Evolutionary conservation across 2,888 invertebrate genomes (phyloP), one percentile per base, ranked within the genome.

Genomic region (Hermaeophaga mercurialis): DNA sequence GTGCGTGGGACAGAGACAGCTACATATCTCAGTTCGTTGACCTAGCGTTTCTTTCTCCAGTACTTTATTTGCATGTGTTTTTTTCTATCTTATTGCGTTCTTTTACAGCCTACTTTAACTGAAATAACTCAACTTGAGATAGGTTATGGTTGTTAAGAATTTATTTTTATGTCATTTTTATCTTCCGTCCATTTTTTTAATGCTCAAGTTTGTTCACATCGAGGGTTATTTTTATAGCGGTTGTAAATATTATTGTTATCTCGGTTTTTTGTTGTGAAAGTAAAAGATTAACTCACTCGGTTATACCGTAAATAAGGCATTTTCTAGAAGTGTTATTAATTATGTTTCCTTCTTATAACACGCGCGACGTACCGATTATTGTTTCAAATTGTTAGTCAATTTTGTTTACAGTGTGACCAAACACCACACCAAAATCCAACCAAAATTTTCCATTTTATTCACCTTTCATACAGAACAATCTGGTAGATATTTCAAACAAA

Each of bases 41-140:
- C 78, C 77, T 70, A 71, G 66, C 71, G 75, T 77, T 78, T 78
- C 78, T 78, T 77, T 78, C 77, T 76, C 73, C 75, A 74, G 76
- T 73, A 77, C 77, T 78, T 78, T 78, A 78, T 78, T 78, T 78
- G 77, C 77, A 78, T 78, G 77, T 72, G 73, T 76, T 76, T 76
- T n/a, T 76, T 77, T 77, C 70, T 70, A 69, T 73, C 73, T 75
- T 78, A 57, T 57, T 57, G 57, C 57, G 57, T 57, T 57, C 57
- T 57, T 57, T 57, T 75, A 74, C 75, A 72, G 75, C 76, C 77
- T 75, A 75, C 75, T 74, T 76, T 76, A 75, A 75, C 77, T 75
- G 77, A 77, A 77, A 77, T 77, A 77, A 77, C 77, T 77, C 74
- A 74, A 73, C 72, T 73, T 75, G 72, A 70, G 74, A 73, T 75